These are phyloP conservation scores for Lampropteryx suffumata DNA, from an alignment of 2,888 invertebrate species.

Conservation along the genomic window DNA sequence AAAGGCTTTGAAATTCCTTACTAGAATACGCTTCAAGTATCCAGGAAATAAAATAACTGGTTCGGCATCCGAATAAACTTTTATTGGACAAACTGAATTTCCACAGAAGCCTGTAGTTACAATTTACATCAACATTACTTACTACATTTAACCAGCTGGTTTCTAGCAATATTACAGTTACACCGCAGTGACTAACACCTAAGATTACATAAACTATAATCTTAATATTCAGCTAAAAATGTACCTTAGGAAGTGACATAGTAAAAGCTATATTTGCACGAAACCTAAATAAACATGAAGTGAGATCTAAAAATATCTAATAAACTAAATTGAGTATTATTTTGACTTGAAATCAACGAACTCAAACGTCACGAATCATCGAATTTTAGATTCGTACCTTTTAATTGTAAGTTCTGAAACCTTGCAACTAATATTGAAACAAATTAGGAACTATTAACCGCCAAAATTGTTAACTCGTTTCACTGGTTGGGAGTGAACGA, in stretches of 20 bases:
- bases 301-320: not conserved
- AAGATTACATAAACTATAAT: constrained; percentile 25
- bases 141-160: constrained; percentile 62
- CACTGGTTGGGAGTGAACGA: constrained; percentile 58
- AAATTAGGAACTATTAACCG: constrained; percentile 55
- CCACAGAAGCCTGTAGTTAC: constrained; percentile 57
- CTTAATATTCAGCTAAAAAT: constrained; percentile 26
- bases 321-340: not conserved
- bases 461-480: constrained; percentile 43
- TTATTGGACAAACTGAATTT: constrained; percentile 75
- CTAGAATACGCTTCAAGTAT: no score
- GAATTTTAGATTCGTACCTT: not conserved
- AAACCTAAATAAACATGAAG: constrained; percentile 9
- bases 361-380: not conserved
- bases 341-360: not conserved
- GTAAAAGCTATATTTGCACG: constrained; percentile 67
- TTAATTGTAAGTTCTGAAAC: no score
- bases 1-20: no score
- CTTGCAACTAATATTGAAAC: constrained; percentile 22
- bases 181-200: constrained; percentile 36
- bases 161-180: constrained; percentile 32
- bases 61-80: constrained; percentile 74
- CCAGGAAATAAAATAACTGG: constrained; percentile 52
- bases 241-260: constrained; percentile 72
- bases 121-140: constrained; percentile 74